phyloP scores from a whole-genome alignment of 1,140 invertebrate species.

The Phocides pigmalion region DNA sequence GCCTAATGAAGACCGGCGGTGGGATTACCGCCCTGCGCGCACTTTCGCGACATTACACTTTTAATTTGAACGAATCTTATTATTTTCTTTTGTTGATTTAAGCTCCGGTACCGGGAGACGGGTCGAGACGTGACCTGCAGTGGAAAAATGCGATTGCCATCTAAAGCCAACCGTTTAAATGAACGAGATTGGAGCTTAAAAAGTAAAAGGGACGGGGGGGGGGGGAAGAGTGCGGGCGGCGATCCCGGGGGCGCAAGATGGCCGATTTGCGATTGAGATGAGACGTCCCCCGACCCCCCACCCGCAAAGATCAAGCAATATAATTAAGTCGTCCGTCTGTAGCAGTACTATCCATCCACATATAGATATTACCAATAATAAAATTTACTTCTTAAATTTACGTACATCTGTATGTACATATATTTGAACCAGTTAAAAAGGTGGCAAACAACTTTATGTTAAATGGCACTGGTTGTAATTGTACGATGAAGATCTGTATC shows the following conservation, averaged over 20 bases:
- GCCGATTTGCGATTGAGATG: constrained; percentile 84
- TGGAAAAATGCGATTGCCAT: constrained; percentile 87
- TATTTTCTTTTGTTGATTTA: constrained; percentile 87
- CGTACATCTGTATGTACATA: background rate
- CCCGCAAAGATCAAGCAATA: constrained; percentile 74
- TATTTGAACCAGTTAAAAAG: too few species aligned
- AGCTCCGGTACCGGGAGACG: constrained; percentile 81
- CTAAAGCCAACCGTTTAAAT: constrained; percentile 87
- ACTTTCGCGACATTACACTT: constrained; percentile 86
- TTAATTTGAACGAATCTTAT: constrained; percentile 88
- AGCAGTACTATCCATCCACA: constrained; percentile 33
- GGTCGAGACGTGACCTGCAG: constrained; percentile 85
- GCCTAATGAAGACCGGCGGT: constrained; percentile 75
- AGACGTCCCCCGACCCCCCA: constrained; percentile 64
- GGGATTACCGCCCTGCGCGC: constrained; percentile 72
- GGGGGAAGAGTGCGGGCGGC: constrained; percentile 54
- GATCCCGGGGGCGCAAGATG: constrained; percentile 79
- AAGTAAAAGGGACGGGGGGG: constrained; percentile 85
- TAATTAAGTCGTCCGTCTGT: constrained; percentile 72
- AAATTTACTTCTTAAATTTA: background rate
- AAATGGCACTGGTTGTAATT: too few species aligned
- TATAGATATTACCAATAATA: background rate
- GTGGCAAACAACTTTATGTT: too few species aligned
- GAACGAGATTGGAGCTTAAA: constrained; percentile 87
- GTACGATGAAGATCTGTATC: too few species aligned